A percentile compares a stretch with the other conserved stretches of the same genome.
Evolutionary conservation across 2,113 vertebrate species (phyloP).

Genomic region (Triplophysa dalaica): DNA sequence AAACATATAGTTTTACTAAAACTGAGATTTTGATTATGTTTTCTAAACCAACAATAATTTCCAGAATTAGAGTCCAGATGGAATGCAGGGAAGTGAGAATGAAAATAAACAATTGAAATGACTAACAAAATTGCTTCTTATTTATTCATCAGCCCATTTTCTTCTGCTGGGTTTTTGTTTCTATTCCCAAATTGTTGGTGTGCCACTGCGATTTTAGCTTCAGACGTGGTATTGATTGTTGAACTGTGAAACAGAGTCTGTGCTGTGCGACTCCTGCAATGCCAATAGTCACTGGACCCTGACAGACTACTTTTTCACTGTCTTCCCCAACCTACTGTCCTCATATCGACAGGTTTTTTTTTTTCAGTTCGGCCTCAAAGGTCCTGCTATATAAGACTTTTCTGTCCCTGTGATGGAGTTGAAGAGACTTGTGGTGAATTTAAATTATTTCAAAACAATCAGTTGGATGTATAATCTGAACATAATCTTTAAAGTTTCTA

Average conservation of each 20-base stretch:
- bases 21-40: background rate
- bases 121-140: background rate
- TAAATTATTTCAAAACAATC: too few relatives aligned
- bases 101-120: background rate
- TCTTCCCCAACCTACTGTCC: too few relatives aligned
- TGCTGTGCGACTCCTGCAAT: background rate
- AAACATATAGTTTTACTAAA: too few relatives aligned
- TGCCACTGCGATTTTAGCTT: background rate
- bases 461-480: too few relatives aligned
- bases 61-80: background rate
- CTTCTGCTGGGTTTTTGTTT: background rate
- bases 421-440: too few relatives aligned
- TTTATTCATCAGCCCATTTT: background rate
- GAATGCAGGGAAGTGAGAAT: too few relatives aligned
- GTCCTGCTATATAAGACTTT: too few relatives aligned
- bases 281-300: background rate
- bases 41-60: background rate
- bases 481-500: too few relatives aligned
- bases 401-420: too few relatives aligned
- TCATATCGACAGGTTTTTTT: too few relatives aligned
- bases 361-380: too few relatives aligned
- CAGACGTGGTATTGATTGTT: conserved; percentile 16
- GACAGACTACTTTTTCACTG: background rate
- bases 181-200: background rate
- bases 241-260: background rate